phyloP scores from a whole-genome alignment of 1,140 invertebrate species.

The Lepidotrigona ventralis region DNA sequence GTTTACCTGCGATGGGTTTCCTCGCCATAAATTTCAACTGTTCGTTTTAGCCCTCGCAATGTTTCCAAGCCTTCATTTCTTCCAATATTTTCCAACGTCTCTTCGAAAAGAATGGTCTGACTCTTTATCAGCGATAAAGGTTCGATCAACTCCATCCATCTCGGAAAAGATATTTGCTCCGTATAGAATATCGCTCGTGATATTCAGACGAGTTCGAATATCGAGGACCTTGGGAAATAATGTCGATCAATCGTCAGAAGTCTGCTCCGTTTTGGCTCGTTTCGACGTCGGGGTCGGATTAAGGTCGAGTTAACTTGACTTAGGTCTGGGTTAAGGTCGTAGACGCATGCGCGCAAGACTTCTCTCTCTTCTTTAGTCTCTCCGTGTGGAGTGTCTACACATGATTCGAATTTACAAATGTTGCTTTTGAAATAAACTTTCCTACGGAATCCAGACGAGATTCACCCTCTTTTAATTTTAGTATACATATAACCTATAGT shows the following conservation, averaged over 20 bases:
- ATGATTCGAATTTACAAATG: neutral
- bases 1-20: slow-evolving; percentile 3
- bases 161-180: no score
- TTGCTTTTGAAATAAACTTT: no score
- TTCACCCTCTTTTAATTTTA: no score
- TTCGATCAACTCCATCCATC: no score
- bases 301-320: slow-evolving; percentile 41
- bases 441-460: no score
- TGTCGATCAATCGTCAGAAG: no score
- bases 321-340: slow-evolving; percentile 47
- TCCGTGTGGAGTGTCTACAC: neutral
- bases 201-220: no score
- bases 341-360: slow-evolving; percentile 9
- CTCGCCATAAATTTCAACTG: slow-evolving; percentile 2
- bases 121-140: neutral
- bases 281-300: slow-evolving; percentile 25
- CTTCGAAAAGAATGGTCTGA: neutral
- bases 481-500: no score
- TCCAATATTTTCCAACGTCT: neutral
- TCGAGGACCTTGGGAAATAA: no score
- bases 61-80: neutral
- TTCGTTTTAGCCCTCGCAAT: no score
- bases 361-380: neutral
- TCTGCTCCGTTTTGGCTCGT: neutral
- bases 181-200: neutral